Conservation (phyloP, 2,888 invertebrate genomes). For the Cephonodes hylas region DNA sequence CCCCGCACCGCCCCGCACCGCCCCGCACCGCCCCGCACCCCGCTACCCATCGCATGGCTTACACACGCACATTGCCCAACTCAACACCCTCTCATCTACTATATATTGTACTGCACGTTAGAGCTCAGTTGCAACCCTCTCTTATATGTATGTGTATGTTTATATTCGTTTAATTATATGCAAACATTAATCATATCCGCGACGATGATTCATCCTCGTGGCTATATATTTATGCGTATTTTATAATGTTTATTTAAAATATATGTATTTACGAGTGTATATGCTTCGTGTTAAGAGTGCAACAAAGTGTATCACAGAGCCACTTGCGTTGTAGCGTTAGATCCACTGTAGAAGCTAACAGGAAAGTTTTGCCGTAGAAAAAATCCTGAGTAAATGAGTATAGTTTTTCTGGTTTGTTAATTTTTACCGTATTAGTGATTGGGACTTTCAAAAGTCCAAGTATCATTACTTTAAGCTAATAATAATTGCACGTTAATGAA, state of each 20-base stretch:
- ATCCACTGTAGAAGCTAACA: neutral
- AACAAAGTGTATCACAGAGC: neutral
- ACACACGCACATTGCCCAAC: neutral
- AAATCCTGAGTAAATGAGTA: neutral
- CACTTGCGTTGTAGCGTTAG: neutral
- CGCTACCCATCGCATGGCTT: conserved; percentile 17
- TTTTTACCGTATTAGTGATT: neutral
- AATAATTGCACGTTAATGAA: too few species aligned
- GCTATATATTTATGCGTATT: neutral
- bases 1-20: conserved; percentile 15
- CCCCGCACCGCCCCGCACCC: conserved; percentile 15
- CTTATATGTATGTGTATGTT: neutral
- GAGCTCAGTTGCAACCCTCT: neutral
- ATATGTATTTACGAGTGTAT: neutral
- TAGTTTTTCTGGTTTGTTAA: neutral
- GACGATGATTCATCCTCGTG: neutral
- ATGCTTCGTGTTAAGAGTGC: neutral
- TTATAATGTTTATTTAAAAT: neutral
- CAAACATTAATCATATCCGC: neutral
- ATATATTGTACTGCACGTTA: neutral
- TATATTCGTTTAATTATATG: neutral
- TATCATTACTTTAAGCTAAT: too few species aligned
- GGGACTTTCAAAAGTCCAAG: neutral
- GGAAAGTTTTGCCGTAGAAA: neutral
- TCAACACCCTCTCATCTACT: neutral